Conservation (phyloP, 2,888 invertebrate genomes). For the Ramazzottius varieornatus region DNA sequence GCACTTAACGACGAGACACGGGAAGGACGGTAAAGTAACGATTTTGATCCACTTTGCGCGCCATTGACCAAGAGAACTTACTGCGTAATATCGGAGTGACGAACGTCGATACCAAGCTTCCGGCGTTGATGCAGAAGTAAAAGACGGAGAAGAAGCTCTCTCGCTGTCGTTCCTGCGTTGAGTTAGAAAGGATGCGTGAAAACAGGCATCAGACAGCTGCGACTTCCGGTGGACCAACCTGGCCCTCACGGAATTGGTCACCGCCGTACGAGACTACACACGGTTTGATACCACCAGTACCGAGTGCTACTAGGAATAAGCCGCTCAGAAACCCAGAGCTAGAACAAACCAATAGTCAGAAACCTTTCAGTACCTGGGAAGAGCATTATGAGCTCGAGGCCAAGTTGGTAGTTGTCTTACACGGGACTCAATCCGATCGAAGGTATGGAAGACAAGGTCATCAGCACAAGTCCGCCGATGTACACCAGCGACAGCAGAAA, state of each 20-base stretch:
- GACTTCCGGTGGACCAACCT: no score
- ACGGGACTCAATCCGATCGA: constrained; percentile 13
- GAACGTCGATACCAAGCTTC: constrained; percentile 23
- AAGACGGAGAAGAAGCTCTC: constrained; percentile 26
- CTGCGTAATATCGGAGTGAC: constrained; percentile 25
- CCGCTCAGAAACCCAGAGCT: constrained; percentile 20
- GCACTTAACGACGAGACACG: not conserved
- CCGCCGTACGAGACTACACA: constrained; percentile 29
- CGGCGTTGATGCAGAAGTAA: constrained; percentile 27
- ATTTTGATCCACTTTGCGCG: not conserved
- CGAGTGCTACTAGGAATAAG: constrained; percentile 23
- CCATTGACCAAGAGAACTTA: constrained; percentile 9
- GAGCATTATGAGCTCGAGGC: not conserved
- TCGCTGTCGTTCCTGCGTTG: constrained; percentile 20
- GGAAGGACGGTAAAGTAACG: no score
- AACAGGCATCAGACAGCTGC: no score
- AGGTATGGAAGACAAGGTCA: constrained; percentile 26
- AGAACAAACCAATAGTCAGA: constrained; percentile 3
- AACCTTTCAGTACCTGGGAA: not conserved
- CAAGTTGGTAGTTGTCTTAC: not conserved
- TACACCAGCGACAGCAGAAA: constrained; percentile 22
- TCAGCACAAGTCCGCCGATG: constrained; percentile 21
- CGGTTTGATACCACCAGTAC: constrained; percentile 29
- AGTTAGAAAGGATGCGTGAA: no score
- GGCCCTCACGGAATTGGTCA: constrained; percentile 24